These are phyloP conservation scores for Etia nguti DNA, from an alignment of 2,113 vertebrate species.

Conservation along the genomic window DNA sequence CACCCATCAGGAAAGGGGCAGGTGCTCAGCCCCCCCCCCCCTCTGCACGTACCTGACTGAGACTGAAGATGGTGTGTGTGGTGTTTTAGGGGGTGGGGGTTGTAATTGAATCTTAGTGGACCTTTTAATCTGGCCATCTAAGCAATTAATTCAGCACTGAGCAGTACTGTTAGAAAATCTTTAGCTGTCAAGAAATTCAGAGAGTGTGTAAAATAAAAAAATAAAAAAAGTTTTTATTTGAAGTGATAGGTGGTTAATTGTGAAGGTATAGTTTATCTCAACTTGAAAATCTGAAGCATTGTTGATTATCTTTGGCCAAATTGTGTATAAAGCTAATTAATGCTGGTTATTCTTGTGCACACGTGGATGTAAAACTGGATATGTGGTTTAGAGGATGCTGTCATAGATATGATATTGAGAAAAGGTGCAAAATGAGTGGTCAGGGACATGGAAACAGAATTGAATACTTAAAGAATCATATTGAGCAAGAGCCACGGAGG, in stretches of 20 bases:
- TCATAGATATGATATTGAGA: neutral
- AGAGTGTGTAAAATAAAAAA: neutral
- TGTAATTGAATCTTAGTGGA: constrained; percentile 4
- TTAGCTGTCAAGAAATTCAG: constrained; percentile 10
- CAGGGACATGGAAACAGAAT: constrained; percentile 29
- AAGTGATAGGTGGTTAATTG: neutral
- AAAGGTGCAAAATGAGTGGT: neutral
- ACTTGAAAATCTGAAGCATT: neutral
- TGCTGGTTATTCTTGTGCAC: neutral
- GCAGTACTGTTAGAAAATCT: neutral
- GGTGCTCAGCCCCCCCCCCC: too few species aligned
- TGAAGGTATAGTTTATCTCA: neutral
- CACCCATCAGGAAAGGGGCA: too few species aligned
- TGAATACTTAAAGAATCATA: constrained; percentile 20
- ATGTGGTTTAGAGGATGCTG: neutral
- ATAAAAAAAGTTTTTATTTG: neutral
- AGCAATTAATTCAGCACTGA: constrained; percentile 28
- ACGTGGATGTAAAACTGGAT: neutral
- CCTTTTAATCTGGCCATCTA: too few species aligned
- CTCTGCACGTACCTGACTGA: too few species aligned
- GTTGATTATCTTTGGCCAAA: neutral
- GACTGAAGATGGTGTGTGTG: neutral
- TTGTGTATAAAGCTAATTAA: neutral
- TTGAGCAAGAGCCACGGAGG: constrained; percentile 14
- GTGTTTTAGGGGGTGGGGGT: neutral